Evolutionary conservation across 2,888 invertebrate genomes (phyloP).

Genomic region (Drosophila nr. perissopoda): DNA sequence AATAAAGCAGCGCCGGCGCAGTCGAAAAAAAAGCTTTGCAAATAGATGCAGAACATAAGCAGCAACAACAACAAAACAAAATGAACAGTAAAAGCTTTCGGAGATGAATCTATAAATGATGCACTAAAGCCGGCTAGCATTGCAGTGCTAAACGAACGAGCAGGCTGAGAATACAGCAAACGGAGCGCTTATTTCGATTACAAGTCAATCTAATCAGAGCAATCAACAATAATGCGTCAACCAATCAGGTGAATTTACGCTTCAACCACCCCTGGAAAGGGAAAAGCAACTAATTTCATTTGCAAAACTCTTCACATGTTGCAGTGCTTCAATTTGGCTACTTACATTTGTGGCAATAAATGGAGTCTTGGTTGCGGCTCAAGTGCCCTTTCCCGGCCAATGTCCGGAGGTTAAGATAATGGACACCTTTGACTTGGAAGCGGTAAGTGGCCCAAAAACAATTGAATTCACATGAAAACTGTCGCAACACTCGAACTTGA

Average conservation of each 20-base stretch:
- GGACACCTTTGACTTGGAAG: conserved; percentile 87
- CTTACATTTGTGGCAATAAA: conserved; percentile 44
- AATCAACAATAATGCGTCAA: conserved; percentile 24
- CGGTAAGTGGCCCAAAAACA: conserved; percentile 77
- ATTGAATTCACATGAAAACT: not conserved
- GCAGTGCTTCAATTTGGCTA: conserved; percentile 46
- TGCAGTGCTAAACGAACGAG: conserved; percentile 49
- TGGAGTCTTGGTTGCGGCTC: conserved; percentile 81
- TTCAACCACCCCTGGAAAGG: not conserved
- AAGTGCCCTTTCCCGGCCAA: conserved; percentile 88
- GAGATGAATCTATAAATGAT: conserved; percentile 62
- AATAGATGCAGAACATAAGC: conserved; percentile 12
- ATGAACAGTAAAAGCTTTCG: conserved; percentile 57
- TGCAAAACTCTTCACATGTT: conserved; percentile 1
- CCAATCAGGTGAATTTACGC: conserved; percentile 23
- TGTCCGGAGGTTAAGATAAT: conserved; percentile 88
- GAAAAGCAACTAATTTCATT: conserved; percentile 1
- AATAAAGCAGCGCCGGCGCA: conserved; percentile 54
- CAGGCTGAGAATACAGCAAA: conserved; percentile 15
- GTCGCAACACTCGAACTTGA: conserved; percentile 8
- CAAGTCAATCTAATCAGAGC: not conserved
- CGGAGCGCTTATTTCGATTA: not conserved
- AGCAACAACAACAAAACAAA: conserved; percentile 13
- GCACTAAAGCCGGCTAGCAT: conserved; percentile 41
- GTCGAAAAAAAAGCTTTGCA: conserved; percentile 66